A percentile compares a stretch with the other conserved stretches of the same genome.
phyloP scores from a whole-genome alignment of 2,797 vertebrate species.

The Sphaeramia orbicularis region DNA sequence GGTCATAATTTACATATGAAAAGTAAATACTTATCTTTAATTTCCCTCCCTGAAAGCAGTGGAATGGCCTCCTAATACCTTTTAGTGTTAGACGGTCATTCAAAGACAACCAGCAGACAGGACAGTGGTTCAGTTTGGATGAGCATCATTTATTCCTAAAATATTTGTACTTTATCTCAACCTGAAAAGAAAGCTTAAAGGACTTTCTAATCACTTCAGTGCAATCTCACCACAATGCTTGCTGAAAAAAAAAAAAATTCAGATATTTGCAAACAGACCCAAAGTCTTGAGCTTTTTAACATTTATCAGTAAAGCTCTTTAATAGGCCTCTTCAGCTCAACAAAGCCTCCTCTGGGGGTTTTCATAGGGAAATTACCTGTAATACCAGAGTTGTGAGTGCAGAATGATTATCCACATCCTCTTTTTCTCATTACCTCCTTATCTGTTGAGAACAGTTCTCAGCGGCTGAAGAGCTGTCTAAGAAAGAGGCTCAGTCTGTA shows the following conservation, averaged over 20 bases:
- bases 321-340: conserved; percentile 80
- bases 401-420: conserved; percentile 78
- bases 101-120: conserved; percentile 42
- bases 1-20: conserved; percentile 55
- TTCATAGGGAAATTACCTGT: conserved; percentile 83
- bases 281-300: conserved; percentile 79
- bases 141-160: conserved; percentile 64
- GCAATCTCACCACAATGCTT: conserved; percentile 70
- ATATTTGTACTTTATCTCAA: conserved; percentile 76
- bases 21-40: conserved; percentile 49
- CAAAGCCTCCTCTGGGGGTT: conserved; percentile 74
- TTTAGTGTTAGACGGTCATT: conserved; percentile 30
- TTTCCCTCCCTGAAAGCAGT: conserved; percentile 34
- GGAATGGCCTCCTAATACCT: conserved; percentile 54
- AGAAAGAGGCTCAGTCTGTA: conserved; percentile 63
- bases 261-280: conserved; percentile 73
- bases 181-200: conserved; percentile 64
- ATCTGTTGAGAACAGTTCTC: conserved; percentile 78
- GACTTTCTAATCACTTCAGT: conserved; percentile 77
- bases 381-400: conserved; percentile 78
- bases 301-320: conserved; percentile 84
- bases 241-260: conserved; percentile 51
- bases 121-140: conserved; percentile 33
- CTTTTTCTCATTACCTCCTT: conserved; percentile 80
- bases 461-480: conserved; percentile 71